Evolutionary conservation across 2,888 invertebrate genomes (phyloP).

Genomic region (Ichneumoninae sp.): DNA sequence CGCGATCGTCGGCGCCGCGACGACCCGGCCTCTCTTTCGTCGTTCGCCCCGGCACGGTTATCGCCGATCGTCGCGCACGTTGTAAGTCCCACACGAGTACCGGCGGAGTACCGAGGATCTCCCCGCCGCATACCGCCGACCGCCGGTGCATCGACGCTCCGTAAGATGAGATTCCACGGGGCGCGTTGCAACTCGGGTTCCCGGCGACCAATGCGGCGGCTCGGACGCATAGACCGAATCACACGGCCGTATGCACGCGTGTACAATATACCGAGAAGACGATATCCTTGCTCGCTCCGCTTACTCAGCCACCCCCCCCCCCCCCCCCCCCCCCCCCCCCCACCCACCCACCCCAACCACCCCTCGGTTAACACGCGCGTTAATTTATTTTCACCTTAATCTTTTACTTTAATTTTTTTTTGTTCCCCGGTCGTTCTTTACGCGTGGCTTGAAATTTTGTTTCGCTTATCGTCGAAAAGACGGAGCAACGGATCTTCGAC

Average conservation of each 20-base stretch:
- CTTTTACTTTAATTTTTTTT: not conserved
- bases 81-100: not conserved
- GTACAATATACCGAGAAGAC: slow-evolving; percentile 35
- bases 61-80: slow-evolving; percentile 31
- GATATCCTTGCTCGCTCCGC: slow-evolving; percentile 50
- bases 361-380: slow-evolving; percentile 27
- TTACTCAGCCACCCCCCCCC: slow-evolving; percentile 28
- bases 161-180: slow-evolving; percentile 48
- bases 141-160: not conserved
- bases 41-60: slow-evolving; percentile 17
- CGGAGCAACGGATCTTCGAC: not conserved
- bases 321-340: not conserved
- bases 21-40: slow-evolving; percentile 14
- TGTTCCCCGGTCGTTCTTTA: not conserved
- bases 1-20: slow-evolving; percentile 47
- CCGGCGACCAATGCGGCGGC: slow-evolving; percentile 35
- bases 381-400: not conserved
- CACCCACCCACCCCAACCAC: too few relatives aligned
- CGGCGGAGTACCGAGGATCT: not conserved
- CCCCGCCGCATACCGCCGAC: not conserved
- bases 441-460: not conserved
- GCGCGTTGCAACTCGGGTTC: slow-evolving; percentile 30
- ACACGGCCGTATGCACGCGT: not conserved
- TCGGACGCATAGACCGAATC: slow-evolving; percentile 26
- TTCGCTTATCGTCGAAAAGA: not conserved